Evolutionary conservation across 2,113 vertebrate genomes (phyloP).

Genomic region (Arothron firmamentum): DNA sequence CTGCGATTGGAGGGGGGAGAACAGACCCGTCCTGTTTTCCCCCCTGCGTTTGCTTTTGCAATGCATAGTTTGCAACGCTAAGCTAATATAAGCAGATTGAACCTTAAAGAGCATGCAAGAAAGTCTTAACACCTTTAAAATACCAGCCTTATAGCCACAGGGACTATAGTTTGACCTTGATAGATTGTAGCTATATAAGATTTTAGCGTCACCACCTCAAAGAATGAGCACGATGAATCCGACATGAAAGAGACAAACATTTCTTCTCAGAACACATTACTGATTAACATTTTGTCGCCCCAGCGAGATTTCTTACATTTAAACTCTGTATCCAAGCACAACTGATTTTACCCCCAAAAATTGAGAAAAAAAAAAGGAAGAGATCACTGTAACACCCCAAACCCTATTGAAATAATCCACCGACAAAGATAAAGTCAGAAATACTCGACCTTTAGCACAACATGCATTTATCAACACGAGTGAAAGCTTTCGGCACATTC

Average conservation of each 20-base stretch:
- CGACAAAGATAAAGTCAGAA: conserved; percentile 47
- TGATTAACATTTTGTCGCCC: conserved; percentile 58
- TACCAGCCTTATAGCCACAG: conserved; percentile 44
- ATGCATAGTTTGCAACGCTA: conserved; percentile 75
- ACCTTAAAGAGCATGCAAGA: conserved; percentile 72
- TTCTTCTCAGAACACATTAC: conserved; percentile 65
- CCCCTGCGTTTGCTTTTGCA: conserved; percentile 55
- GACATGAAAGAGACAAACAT: conserved; percentile 65
- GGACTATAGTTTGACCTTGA: conserved; percentile 10
- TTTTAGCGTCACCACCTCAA: conserved; percentile 47
- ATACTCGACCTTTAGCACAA: conserved; percentile 46
- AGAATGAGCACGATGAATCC: conserved; percentile 60
- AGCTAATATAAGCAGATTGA: conserved; percentile 66
- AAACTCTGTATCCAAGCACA: conserved; percentile 56
- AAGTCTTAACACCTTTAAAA: conserved; percentile 64
- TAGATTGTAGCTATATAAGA: too few species aligned
- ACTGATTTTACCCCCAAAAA: conserved; percentile 39
- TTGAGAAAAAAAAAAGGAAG: conserved; percentile 3
- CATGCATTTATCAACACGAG: conserved; percentile 44
- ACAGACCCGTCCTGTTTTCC: conserved; percentile 39
- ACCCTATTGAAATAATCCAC: conserved; percentile 58
- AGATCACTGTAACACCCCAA: conserved; percentile 52
- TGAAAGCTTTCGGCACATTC: conserved; percentile 55
- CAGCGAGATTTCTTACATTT: conserved; percentile 63
- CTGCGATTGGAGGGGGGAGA: conserved; percentile 49